Evolutionary conservation across 2,113 vertebrate species (phyloP), one percentile per base, ranked within the genome.

Genomic region (Brachyhypopomus gauderio): DNA sequence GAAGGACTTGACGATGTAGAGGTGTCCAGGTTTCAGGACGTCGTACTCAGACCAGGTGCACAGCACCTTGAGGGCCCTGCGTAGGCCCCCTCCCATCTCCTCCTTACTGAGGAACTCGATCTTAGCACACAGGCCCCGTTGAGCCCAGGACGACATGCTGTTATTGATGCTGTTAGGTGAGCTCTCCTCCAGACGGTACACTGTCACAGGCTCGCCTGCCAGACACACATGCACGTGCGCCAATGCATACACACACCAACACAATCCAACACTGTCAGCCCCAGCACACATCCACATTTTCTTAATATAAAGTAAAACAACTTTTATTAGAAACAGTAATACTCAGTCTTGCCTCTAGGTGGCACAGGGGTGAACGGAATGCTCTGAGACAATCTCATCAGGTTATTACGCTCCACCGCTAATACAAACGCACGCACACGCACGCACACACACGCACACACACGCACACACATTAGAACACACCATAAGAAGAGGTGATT

Each of bases 81-180:
- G 89, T 82, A 99, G 92, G 25, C 98, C 98, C 20, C 98, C 98
- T 12, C 97, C 97, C 98, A 99, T 99, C 91, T 99, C 96, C 86
- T 99, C 98, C 88, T 98, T 98, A 91, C 98, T 98, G 82, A 99
- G 92, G 88, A 99, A 99, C 74, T 99, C 98, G 12, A 99, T 99
- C 90, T 99, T 99, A 82, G 97, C 98, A 87, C 95, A 98, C 52
- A 99, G 96, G 5, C 97, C 98, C n/a, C 95, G 91, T 30, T 99
- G 98, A 58, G 97, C 94, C 98, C 98, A 99, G 80, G 98, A 99
- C 36, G 97, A 99, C 98, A 99, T 99, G 94, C 98, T 99, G 93
- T 99, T 99, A 91, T 99, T 97, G 88, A 99, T 92, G 75, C 95
- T 98, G 90, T 90, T 97, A 70, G 97, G 98, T 36, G 98, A 99